These are phyloP conservation scores for Drosophila buzzatii DNA, from an alignment of 2,888 invertebrate species.

Conservation along the genomic window DNA sequence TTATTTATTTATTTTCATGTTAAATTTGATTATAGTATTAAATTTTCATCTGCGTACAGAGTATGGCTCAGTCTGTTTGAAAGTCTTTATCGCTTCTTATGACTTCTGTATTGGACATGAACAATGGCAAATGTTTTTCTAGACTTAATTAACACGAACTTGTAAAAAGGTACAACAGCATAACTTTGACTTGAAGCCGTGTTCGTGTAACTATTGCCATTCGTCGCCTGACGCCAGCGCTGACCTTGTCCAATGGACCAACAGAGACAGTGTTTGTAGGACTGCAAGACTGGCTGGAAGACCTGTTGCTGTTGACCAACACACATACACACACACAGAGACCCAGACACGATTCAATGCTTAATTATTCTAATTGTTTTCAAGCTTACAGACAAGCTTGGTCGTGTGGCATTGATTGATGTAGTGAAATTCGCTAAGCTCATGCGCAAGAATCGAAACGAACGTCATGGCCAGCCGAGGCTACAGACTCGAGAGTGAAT, in stretches of 20 bases:
- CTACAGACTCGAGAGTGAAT: conserved; percentile 30
- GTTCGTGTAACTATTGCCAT: conserved; percentile 29
- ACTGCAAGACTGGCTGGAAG: conserved; percentile 7
- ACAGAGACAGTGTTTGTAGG: conserved; percentile 1
- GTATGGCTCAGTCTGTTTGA: not conserved
- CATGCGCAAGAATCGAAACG: conserved; percentile 34
- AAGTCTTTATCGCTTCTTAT: not conserved
- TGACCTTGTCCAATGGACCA: conserved; percentile 63
- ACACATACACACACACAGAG: not conserved
- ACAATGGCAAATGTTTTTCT: conserved; percentile 60
- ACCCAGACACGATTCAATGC: conserved; percentile 15
- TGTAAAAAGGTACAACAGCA: conserved; percentile 53
- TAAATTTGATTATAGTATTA: no score
- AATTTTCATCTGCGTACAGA: not conserved
- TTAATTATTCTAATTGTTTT: conserved; percentile 74
- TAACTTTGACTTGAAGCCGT: conserved; percentile 16
- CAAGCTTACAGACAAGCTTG: conserved; percentile 33
- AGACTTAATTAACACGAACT: conserved; percentile 68
- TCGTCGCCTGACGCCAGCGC: conserved; percentile 32
- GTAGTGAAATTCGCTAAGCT: conserved; percentile 42
- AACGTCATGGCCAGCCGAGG: conserved; percentile 18
- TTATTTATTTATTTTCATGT: no score
- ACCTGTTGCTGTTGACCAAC: conserved; percentile 5
- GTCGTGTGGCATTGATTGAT: conserved; percentile 69
- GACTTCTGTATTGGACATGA: conserved; percentile 31